These are phyloP conservation scores for Aegypius monachus DNA, from an alignment of 2,113 vertebrate species.

Conservation along the genomic window DNA sequence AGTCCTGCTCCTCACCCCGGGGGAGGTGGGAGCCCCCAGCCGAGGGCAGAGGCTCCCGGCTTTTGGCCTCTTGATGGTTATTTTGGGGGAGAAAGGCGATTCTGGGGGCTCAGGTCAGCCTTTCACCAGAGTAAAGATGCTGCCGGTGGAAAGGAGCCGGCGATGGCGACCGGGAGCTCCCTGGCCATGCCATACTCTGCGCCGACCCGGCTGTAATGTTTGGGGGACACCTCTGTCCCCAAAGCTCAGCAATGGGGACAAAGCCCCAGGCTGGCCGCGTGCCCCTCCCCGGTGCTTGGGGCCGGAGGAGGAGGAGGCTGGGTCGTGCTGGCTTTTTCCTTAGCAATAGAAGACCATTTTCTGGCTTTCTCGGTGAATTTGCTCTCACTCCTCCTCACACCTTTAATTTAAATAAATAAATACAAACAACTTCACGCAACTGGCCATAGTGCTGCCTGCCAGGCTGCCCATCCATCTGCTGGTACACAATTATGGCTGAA, in stretches of 20 bases:
- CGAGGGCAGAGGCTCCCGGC: accelerated
- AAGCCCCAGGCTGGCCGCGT: background rate
- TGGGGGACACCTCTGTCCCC: background rate
- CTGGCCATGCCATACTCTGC: accelerated
- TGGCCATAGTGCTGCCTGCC: background rate
- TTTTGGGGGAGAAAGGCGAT: background rate
- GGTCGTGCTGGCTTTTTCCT: background rate
- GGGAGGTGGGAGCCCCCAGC: accelerated
- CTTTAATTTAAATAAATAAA: background rate
- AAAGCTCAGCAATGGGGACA: background rate
- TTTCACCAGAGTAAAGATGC: background rate
- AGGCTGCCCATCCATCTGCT: background rate
- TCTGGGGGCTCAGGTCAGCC: background rate
- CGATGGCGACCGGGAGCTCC: background rate
- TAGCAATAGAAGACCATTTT: background rate
- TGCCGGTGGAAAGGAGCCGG: background rate
- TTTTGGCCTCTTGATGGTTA: accelerated
- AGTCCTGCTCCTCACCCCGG: accelerated
- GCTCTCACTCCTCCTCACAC: background rate
- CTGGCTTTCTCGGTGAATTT: background rate
- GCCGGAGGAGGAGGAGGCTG: background rate
- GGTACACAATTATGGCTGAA: background rate
- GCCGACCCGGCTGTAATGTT: background rate
- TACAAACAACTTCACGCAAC: background rate
- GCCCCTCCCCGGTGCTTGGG: background rate